A percentile compares a stretch with the other conserved stretches of the same genome.
These are phyloP conservation scores for Sceloporus tristichus DNA, from an alignment of 2,113 vertebrate species.

Conservation along the genomic window DNA sequence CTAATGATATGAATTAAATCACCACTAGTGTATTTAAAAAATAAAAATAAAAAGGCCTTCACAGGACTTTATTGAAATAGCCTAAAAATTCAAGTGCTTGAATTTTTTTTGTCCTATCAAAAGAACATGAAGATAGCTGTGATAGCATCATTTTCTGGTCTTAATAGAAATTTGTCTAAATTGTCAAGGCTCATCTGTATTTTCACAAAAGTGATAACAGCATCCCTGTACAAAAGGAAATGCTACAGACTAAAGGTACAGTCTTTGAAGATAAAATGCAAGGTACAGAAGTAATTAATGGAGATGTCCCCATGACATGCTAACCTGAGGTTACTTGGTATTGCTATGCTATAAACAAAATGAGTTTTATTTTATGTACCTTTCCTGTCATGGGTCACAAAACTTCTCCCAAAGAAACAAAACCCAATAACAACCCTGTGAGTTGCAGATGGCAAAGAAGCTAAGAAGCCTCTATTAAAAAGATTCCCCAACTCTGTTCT, in stretches of 20 bases:
- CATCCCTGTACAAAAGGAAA: neutral
- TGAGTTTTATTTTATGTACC: neutral
- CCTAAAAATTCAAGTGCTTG: slow-evolving; percentile 50
- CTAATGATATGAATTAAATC: slow-evolving; percentile 71
- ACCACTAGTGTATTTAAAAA: slow-evolving; percentile 60
- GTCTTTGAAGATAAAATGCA: neutral
- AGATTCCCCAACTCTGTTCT: neutral
- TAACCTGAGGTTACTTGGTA: neutral
- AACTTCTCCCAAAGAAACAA: too few relatives aligned
- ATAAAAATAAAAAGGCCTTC: slow-evolving; percentile 67
- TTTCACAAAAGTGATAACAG: neutral
- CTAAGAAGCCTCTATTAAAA: too few relatives aligned
- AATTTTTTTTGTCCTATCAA: slow-evolving; percentile 48
- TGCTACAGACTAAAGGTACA: neutral
- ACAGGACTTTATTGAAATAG: slow-evolving; percentile 28
- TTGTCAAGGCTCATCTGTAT: neutral
- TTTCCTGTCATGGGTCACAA: neutral
- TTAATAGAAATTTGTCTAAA: slow-evolving; percentile 42
- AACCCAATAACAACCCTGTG: too few relatives aligned
- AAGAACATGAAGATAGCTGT: slow-evolving; percentile 63
- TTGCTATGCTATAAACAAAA: neutral
- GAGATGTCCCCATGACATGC: neutral
- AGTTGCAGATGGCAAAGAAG: neutral
- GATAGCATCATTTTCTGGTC: slow-evolving; percentile 44
- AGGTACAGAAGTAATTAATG: neutral